Evolutionary conservation across 2,113 vertebrate genomes (phyloP).

Genomic region (Abramis brama): DNA sequence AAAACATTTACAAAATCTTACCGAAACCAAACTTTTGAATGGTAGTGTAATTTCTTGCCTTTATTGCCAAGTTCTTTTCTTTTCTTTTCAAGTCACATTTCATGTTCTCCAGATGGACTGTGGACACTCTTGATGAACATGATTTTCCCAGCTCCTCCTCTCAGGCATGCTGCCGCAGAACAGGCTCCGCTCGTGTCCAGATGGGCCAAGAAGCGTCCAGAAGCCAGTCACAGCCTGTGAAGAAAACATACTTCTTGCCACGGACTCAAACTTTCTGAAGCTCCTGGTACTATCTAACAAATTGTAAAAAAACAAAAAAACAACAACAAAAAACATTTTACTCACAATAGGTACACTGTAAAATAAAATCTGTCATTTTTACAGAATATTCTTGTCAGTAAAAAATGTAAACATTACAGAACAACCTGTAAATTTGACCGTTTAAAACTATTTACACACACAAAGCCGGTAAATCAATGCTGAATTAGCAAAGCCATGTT

Average conservation of each 20-base stretch:
- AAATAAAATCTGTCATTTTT: no score
- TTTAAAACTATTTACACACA: no score
- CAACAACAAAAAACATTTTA: no score
- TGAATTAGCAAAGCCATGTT: no score
- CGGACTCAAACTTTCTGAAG: conserved; percentile 71
- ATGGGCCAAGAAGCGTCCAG: conserved; percentile 82
- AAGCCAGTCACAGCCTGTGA: conserved; percentile 93
- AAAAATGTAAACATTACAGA: no score
- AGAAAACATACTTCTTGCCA: conserved; percentile 79
- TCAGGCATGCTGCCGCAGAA: conserved; percentile 84
- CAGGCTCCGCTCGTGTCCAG: conserved; percentile 80
- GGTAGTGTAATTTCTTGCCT: conserved; percentile 31
- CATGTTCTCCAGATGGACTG: conserved; percentile 74
- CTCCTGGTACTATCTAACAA: conserved; percentile 76
- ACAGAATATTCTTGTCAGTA: no score
- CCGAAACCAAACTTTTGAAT: neutral
- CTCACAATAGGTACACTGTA: neutral
- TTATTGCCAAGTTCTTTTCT: conserved; percentile 66
- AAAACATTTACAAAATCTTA: neutral
- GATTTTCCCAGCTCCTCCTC: conserved; percentile 79
- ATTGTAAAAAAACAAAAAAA: conserved; percentile 57
- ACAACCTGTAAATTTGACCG: no score
- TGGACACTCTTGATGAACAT: conserved; percentile 73
- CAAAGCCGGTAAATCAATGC: no score
- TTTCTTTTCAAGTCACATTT: no score